Evolutionary conservation across 2,113 vertebrate species (phyloP).

Genomic region (Plecturocebus donacophilus): DNA sequence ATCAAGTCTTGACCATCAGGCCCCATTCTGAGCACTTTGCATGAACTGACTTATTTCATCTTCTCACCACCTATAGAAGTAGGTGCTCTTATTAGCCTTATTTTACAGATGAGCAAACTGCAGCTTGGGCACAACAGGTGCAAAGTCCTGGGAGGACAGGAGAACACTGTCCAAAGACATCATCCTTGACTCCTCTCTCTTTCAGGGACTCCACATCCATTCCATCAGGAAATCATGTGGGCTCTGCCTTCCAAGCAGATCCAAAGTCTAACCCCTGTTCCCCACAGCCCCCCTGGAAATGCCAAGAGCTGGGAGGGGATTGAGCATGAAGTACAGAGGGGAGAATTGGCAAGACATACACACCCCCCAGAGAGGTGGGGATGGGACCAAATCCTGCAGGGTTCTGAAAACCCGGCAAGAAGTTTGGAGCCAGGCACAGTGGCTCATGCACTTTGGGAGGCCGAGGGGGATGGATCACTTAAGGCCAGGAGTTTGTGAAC

Average conservation of each 20-base stretch:
- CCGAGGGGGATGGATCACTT: no score
- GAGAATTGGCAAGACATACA: background rate
- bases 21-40: background rate
- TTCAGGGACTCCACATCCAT: background rate
- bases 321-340: background rate
- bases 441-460: no score
- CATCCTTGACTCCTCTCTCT: background rate
- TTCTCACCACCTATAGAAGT: background rate
- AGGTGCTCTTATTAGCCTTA: background rate
- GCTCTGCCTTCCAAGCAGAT: background rate
- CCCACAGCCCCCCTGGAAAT: background rate
- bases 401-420: background rate
- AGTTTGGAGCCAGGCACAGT: background rate
- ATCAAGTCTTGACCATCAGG: background rate
- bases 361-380: background rate
- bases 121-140: background rate
- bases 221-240: background rate
- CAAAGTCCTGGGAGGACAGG: background rate
- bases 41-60: background rate
- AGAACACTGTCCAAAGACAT: background rate
- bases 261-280: background rate
- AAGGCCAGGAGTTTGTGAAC: no score
- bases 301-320: background rate
- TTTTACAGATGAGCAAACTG: background rate
- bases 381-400: background rate